phyloP scores from a whole-genome alignment of 1,140 invertebrate genomes.

The Elymnias hypermnestra region DNA sequence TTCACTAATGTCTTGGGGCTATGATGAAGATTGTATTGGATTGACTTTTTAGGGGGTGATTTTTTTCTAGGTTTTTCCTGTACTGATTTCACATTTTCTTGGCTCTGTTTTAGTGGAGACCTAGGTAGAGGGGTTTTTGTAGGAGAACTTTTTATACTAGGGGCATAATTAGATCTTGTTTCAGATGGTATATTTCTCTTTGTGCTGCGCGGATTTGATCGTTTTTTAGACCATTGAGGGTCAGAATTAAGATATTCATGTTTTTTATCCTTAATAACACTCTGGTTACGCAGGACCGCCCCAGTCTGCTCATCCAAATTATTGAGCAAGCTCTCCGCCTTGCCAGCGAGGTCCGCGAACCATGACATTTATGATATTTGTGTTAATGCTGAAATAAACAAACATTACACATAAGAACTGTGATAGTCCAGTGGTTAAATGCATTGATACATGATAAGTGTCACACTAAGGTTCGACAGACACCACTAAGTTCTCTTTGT shows the following conservation, averaged over 20 bases:
- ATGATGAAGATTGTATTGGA: conserved; percentile 36
- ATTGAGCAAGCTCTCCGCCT: conserved; percentile 89
- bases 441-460: too few relatives aligned
- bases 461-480: too few relatives aligned
- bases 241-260: conserved; percentile 29
- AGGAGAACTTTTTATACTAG: conserved; percentile 28
- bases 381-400: conserved; percentile 2
- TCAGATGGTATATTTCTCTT: conserved; percentile 34
- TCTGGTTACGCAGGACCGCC: conserved; percentile 76
- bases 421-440: too few relatives aligned
- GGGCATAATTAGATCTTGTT: conserved; percentile 21
- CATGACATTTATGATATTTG: conserved; percentile 82
- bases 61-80: conserved; percentile 21
- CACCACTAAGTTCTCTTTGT: too few relatives aligned
- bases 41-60: conserved; percentile 27
- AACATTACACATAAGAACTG: too few relatives aligned
- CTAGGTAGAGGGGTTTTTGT: conserved; percentile 19
- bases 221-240: conserved; percentile 35
- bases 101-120: conserved; percentile 22
- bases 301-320: conserved; percentile 91
- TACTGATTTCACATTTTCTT: conserved; percentile 18
- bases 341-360: conserved; percentile 89
- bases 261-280: conserved; percentile 37
- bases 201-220: conserved; percentile 20
- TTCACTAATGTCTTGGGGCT: conserved; percentile 38